Evolutionary conservation across 2,797 vertebrate genomes (phyloP).

Genomic region (Callimico goeldii): DNA sequence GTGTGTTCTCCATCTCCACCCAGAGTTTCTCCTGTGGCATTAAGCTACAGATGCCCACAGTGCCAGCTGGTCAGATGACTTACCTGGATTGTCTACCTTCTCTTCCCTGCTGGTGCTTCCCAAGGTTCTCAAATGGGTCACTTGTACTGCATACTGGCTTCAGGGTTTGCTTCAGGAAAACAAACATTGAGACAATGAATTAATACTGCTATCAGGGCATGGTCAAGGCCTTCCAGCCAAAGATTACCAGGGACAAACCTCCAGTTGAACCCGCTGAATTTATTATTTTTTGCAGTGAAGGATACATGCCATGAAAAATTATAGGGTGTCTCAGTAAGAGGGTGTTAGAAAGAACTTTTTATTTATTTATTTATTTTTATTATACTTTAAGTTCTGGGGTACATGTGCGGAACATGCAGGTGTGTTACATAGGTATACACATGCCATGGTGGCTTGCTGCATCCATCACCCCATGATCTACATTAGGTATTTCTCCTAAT

Average conservation of each 20-base stretch:
- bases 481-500: too few relatives aligned
- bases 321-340: background rate
- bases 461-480: too few relatives aligned
- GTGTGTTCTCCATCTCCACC: background rate
- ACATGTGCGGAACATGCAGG: too few relatives aligned
- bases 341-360: background rate
- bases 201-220: background rate
- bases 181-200: background rate
- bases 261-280: background rate
- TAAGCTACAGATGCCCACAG: background rate
- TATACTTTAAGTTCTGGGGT: too few relatives aligned
- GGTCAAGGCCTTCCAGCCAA: background rate
- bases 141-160: background rate
- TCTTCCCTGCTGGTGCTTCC: background rate
- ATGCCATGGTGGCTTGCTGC: too few relatives aligned
- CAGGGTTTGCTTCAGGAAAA: background rate
- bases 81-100: background rate
- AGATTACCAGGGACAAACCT: background rate
- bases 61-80: background rate
- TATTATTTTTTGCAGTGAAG: background rate
- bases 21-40: background rate
- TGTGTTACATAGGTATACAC: too few relatives aligned
- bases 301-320: background rate
- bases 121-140: background rate
- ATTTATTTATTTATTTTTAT: too few relatives aligned